Conservation (phyloP, 2,888 invertebrate genomes). For the Strigamia transsilvanica region DNA sequence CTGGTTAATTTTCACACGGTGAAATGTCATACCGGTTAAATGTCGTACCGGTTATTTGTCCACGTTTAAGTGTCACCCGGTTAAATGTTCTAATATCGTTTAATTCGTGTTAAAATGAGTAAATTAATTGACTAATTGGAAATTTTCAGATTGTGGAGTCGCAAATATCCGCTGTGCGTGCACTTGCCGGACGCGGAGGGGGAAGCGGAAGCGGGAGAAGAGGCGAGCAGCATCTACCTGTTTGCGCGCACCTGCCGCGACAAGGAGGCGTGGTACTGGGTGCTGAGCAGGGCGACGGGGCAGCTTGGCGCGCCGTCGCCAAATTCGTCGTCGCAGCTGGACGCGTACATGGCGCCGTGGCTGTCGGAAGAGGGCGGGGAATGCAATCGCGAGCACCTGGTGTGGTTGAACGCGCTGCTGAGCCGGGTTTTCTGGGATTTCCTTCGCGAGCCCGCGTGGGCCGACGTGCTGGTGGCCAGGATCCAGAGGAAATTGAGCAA, state of each 20-base stretch:
- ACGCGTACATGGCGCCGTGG: slow-evolving; percentile 49
- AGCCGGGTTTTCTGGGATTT: slow-evolving; percentile 84
- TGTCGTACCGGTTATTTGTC: too few species aligned
- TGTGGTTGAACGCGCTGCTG: slow-evolving; percentile 81
- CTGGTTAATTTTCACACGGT: too few species aligned
- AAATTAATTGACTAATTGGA: too few species aligned
- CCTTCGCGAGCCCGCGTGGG: slow-evolving; percentile 76
- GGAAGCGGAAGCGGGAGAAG: too few species aligned
- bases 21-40: too few species aligned
- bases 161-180: slow-evolving; percentile 88
- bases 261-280: slow-evolving; percentile 85
- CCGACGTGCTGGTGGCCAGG: slow-evolving; percentile 75
- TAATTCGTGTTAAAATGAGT: too few species aligned
- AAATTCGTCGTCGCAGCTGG: neutral
- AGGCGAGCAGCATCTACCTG: slow-evolving; percentile 66
- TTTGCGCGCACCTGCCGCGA: slow-evolving; percentile 86
- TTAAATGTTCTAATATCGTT: too few species aligned
- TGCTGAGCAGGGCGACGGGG: slow-evolving; percentile 61
- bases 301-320: neutral
- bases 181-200: too few species aligned
- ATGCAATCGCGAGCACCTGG: too few species aligned
- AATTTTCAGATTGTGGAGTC: slow-evolving; percentile 78
- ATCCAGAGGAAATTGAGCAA: slow-evolving; percentile 87
- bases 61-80: too few species aligned
- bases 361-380: slow-evolving; percentile 3